Evolutionary conservation across 2,888 invertebrate species (phyloP), one percentile per base, ranked within the genome.

Genomic region (Drosophila prostipennis): DNA sequence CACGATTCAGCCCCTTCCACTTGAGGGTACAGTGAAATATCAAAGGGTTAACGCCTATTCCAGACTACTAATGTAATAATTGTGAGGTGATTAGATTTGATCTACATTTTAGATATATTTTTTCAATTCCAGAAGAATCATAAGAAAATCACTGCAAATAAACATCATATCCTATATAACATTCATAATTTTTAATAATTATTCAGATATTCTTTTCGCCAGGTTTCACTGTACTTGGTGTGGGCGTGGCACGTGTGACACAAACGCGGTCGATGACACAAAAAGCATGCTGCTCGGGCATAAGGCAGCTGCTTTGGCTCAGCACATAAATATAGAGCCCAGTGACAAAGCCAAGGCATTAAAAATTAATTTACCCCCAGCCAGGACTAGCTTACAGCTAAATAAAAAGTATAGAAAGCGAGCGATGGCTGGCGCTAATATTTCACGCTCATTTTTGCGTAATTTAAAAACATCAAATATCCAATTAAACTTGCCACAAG

Each of bases 401-500:
- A 23, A 3, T 5, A 14, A 36, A 10, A 16, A 13, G 1, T 29
- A 29, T 29, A 29, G 29, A 29, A 2, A n/a, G 16, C 5, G 37
- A 3, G 37, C 2, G 26, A 29, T 40, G 29, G 61, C 57, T 42
- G 37, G 52, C 55, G 54, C 63, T 77, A 77, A 83, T 79, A 78
- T 79, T 80, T 83, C 65, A 79, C 84, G 84, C 79, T 85, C 65
- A 69, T 78, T 82, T 85, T 69, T 78, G 69, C 77, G 70, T 79
- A 80, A 85, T 79, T 85, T 81, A 70, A 81, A 84, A 80, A 78
- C 86, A 88, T 88, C 84, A 85, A 84, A 85, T 88, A 85, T 88
- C 87, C 87, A 86, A 89, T 80, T 80, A 78, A 80, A 79, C 79
- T 84, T 89, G 84, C 89, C 89, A 89, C 85, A 86, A 85, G 80